Evolutionary conservation across 2,888 invertebrate species (phyloP).

Genomic region (Torymus aiolomorphi): DNA sequence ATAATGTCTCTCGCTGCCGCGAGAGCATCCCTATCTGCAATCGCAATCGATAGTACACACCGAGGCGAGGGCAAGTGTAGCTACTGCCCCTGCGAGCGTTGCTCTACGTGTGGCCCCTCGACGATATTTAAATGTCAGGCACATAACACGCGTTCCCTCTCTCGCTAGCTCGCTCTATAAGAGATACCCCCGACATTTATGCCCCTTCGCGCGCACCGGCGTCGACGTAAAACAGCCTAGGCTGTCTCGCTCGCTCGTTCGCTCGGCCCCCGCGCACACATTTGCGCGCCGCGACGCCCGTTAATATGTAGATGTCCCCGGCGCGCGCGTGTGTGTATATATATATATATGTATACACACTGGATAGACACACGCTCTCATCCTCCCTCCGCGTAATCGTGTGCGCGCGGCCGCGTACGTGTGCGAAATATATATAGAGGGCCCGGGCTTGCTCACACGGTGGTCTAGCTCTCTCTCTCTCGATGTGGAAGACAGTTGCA

Average conservation of each 20-base stretch:
- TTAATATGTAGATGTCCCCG: constrained; percentile 38
- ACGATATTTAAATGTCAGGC: constrained; percentile 75
- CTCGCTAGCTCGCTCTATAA: constrained; percentile 56
- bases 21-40: constrained; percentile 64
- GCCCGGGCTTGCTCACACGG: too few relatives aligned
- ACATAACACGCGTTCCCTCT: constrained; percentile 70
- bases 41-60: constrained; percentile 67
- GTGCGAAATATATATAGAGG: too few relatives aligned
- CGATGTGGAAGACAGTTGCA: constrained; percentile 42
- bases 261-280: constrained; percentile 29
- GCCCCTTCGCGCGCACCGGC: constrained; percentile 9
- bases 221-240: constrained; percentile 51
- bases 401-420: not conserved
- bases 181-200: constrained; percentile 67
- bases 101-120: constrained; percentile 56
- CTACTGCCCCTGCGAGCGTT: constrained; percentile 49
- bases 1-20: constrained; percentile 48
- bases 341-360: not conserved
- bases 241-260: constrained; percentile 47
- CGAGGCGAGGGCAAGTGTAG: constrained; percentile 11
- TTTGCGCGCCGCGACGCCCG: constrained; percentile 39
- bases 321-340: not conserved
- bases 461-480: not conserved
- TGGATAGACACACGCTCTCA: not conserved
- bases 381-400: not conserved